Conservation (phyloP, 1,140 invertebrate species). For the Triops longicaudatus region DNA sequence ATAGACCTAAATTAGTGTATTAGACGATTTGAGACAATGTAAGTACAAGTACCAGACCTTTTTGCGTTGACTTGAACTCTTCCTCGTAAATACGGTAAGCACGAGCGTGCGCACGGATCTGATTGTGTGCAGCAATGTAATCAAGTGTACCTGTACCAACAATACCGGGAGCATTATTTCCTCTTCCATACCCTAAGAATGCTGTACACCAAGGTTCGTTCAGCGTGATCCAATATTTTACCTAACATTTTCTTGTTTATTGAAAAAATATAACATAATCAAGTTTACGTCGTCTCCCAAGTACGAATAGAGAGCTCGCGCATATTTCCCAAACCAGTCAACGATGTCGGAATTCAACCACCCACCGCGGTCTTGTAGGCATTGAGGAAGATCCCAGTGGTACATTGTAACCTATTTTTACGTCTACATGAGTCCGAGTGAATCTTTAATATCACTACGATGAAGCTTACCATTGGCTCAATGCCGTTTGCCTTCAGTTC, state of each 20-base stretch:
- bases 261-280: no score
- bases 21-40: not conserved
- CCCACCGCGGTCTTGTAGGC: constrained; percentile 31
- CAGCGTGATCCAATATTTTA: constrained; percentile 31
- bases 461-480: constrained; percentile 28
- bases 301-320: constrained; percentile 46
- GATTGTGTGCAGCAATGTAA: constrained; percentile 44
- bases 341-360: constrained; percentile 30
- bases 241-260: constrained; percentile 21
- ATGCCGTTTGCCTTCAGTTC: constrained; percentile 32
- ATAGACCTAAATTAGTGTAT: not conserved
- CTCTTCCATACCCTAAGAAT: constrained; percentile 28
- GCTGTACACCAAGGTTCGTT: constrained; percentile 22
- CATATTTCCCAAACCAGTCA: constrained; percentile 44
- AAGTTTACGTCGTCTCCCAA: constrained; percentile 48
- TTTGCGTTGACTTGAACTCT: constrained; percentile 48
- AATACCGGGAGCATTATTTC: constrained; percentile 33
- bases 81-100: constrained; percentile 56
- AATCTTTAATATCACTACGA: not conserved
- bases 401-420: constrained; percentile 27
- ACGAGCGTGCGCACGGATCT: constrained; percentile 46
- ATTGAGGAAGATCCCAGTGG: constrained; percentile 34
- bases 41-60: constrained; percentile 38
- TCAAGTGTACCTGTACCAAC: constrained; percentile 46
- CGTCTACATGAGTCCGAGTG: no score